These are phyloP conservation scores for Glaucomys volans DNA, from an alignment of 2,113 vertebrate genomes.

Conservation along the genomic window DNA sequence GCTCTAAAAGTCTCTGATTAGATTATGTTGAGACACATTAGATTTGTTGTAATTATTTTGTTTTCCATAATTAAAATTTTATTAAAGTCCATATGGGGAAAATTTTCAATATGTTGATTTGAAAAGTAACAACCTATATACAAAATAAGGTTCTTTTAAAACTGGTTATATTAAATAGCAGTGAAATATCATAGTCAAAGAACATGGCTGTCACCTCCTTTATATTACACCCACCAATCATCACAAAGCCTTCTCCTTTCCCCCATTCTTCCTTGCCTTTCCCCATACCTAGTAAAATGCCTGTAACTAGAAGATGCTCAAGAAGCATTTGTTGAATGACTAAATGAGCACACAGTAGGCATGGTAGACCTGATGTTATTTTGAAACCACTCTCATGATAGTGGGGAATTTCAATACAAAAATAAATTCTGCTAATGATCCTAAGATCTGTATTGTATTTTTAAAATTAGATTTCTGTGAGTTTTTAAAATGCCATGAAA, in stretches of 20 bases:
- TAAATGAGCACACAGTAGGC: not conserved
- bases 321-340: not conserved
- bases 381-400: constrained; percentile 19
- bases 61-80: constrained; percentile 7
- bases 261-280: not conserved
- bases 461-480: not conserved
- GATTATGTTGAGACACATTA: not conserved
- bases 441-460: constrained; percentile 23
- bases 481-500: constrained; percentile 37
- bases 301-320: not conserved
- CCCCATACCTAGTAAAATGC: not conserved
- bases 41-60: not conserved
- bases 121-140: not conserved
- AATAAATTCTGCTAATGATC: not conserved
- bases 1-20: constrained; percentile 10
- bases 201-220: not conserved
- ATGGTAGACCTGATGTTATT: not conserved
- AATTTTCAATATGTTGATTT: not conserved
- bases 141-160: constrained; percentile 12
- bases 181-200: not conserved
- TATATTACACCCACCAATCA: not conserved
- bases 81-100: not conserved
- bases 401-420: constrained; percentile 5
- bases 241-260: not conserved
- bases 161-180: not conserved